These are phyloP conservation scores for Semaprochilodus insignis DNA, from an alignment of 2,797 vertebrate genomes.

Conservation along the genomic window DNA sequence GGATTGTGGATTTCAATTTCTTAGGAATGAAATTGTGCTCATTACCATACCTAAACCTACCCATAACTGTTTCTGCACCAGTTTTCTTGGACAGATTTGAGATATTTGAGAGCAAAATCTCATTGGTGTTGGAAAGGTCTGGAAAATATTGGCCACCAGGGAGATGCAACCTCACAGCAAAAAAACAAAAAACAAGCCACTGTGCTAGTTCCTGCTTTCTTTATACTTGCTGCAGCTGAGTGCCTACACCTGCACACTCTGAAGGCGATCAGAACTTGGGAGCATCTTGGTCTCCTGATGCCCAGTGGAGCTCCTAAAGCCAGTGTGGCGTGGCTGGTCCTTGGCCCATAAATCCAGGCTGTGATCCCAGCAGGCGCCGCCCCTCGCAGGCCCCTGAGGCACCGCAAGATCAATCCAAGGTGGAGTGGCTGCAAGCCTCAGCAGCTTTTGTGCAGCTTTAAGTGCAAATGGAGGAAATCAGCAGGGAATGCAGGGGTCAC, in stretches of 20 bases:
- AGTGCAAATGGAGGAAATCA: slow-evolving; percentile 70
- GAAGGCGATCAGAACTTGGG: slow-evolving; percentile 9
- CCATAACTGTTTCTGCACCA: not conserved
- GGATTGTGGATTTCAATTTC: no score
- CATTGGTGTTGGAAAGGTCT: not conserved
- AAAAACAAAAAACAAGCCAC: not conserved
- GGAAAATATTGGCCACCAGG: not conserved
- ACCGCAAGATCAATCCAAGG: slow-evolving; percentile 69
- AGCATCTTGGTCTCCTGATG: slow-evolving; percentile 10
- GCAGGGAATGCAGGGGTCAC: slow-evolving; percentile 46
- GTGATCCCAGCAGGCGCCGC: slow-evolving; percentile 51
- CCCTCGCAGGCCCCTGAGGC: slow-evolving; percentile 49
- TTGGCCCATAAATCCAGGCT: slow-evolving; percentile 48
- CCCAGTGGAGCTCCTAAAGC: slow-evolving; percentile 24
- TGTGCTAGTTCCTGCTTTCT: not conserved
- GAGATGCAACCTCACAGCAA: not conserved
- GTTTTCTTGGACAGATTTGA: not conserved
- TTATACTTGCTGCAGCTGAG: not conserved
- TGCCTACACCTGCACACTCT: not conserved
- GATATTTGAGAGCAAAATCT: not conserved
- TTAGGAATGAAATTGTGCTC: no score
- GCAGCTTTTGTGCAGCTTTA: slow-evolving; percentile 69
- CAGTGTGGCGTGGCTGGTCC: not conserved
- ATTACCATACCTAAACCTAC: not conserved
- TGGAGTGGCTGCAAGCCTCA: slow-evolving; percentile 64